Base-by-base conservation (phyloP, 2,113 vertebrate species). In the Bucco capensis region DNA sequence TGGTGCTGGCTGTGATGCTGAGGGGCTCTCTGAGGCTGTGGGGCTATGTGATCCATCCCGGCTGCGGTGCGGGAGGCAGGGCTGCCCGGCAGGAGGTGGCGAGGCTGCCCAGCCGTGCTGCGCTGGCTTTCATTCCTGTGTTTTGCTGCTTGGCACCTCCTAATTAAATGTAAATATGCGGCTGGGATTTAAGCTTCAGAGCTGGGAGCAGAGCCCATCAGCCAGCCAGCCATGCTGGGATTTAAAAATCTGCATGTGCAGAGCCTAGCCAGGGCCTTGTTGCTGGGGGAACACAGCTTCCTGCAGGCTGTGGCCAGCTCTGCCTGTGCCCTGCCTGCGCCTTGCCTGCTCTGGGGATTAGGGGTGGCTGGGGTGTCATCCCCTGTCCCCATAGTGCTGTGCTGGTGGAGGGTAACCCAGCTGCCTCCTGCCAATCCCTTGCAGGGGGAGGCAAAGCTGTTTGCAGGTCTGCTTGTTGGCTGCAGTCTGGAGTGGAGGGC, bases 141-240 rank as follows among this genome's bases (percentile, higher is more conserved):
- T 90, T 89, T 86, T 92, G 91, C 91, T 85, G 84, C 93, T 93
- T 95, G 94, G 89, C 93, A 93, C 93, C 87, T 95, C 67, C 81
- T 96, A 95, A 94, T 95, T 93, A 96, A 96, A 94, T 96, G 94
- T 95, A 96, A 96, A 96, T 94, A 94, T 72, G 91, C 78, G 62
- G 93, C 85, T 96, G 89, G 93, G 95, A 96, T 95, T 96, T 94
- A 96, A 93, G 71, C 50, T 70, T 84, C 37, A 25, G 84, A 94
- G 91, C 91, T 94, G 95, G 94, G 93, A 96, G 91, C 54, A 4
- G 89, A 93, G 87, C 94, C 93, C 93, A 85, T 94, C 91, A 94
- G 89, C 70, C 95, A 96, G 86, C 89, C 92, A 93, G 92, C 91
- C 89, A 69, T 92, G 93, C 91, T 93, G 95, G 94, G 93, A 89